Percentiles rank a stretch among this genome's conserved stretches.
Conservation (phyloP, 1,140 invertebrate species). For the Acromyrmex heyeri region DNA sequence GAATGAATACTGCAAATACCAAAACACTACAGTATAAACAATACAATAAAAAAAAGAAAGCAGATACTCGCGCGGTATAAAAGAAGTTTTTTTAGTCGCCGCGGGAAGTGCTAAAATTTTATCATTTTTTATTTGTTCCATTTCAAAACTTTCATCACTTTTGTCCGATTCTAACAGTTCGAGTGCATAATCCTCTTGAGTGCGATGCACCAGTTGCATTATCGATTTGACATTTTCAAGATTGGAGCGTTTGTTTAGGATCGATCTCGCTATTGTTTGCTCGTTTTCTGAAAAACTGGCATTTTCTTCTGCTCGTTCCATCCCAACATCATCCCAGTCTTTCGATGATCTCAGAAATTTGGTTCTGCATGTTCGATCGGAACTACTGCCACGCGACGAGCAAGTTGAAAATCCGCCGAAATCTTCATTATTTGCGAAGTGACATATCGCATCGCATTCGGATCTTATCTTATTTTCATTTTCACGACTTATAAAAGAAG, state of each 20-base stretch:
- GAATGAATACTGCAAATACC: constrained; percentile 76
- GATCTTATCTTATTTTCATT: neutral
- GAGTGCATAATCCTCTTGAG: neutral
- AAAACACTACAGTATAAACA: constrained; percentile 77
- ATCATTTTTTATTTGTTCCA: neutral
- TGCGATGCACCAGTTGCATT: neutral
- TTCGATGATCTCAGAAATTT: neutral
- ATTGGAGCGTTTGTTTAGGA: neutral
- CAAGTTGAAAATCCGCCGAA: neutral
- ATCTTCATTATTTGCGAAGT: constrained; percentile 29
- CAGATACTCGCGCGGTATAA: constrained; percentile 65
- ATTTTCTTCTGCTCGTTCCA: neutral
- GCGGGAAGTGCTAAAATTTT: constrained; percentile 1
- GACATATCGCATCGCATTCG: neutral
- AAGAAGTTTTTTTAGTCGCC: neutral
- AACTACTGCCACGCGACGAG: neutral
- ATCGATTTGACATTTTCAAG: neutral
- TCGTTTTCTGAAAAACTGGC: neutral
- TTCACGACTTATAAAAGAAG: neutral
- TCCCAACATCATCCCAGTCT: neutral
- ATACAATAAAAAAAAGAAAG: constrained; percentile 73
- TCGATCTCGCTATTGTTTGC: too few relatives aligned
- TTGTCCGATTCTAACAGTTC: neutral
- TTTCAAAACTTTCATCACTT: neutral
- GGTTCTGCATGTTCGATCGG: neutral